Base-by-base conservation (phyloP, 2,113 vertebrate genomes). In the Garra rufa region DNA sequence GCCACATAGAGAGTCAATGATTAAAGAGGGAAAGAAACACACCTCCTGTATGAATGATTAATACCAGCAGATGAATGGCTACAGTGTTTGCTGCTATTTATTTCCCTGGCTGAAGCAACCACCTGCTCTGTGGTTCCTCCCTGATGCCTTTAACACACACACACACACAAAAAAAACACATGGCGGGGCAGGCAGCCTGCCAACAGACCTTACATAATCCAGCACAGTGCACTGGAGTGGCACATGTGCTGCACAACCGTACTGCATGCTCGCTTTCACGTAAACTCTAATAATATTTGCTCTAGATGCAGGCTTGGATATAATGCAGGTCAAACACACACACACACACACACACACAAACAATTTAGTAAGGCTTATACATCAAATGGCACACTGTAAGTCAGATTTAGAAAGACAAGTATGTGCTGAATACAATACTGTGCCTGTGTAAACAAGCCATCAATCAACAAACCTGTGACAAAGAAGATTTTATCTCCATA, bases 181-280 rank as follows among this genome's bases (percentile, higher is more conserved):
- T 73, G 79, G n/a, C 55, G 76, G 34, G 34, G 17, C 73, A 89
- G 93, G 92, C 88, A 87, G 84, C 6, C 26, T 41, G 88, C 92
- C 92, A 93, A 84, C 77, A 85, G 13, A 24, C 90, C 88, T 94
- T 94, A 93, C 93, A 92, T 94, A 94, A 94, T 92, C 90, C 28
- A 81, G 89, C 91, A 87, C 88, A 86, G 86, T 70, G 90, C 87
- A 89, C 87, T 89, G 85, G 85, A 85, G 87, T 73, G 38, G 83
- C 82, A 88, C 21, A 80, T 80, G 73, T 75, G 84, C 83, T 55
- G 76, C 63, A 69, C n/a, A 73, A 73, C 3, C 48, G 26, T 28
- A 50, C 26, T 61, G 24, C 24, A 13, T 63, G 55, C 63, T 13
- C 61, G 17, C 24, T 69, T 69, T 73, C 55, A 70, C 50, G 21